phyloP scores from a whole-genome alignment of 2,113 vertebrate species.

The Zootoca vivipara region DNA sequence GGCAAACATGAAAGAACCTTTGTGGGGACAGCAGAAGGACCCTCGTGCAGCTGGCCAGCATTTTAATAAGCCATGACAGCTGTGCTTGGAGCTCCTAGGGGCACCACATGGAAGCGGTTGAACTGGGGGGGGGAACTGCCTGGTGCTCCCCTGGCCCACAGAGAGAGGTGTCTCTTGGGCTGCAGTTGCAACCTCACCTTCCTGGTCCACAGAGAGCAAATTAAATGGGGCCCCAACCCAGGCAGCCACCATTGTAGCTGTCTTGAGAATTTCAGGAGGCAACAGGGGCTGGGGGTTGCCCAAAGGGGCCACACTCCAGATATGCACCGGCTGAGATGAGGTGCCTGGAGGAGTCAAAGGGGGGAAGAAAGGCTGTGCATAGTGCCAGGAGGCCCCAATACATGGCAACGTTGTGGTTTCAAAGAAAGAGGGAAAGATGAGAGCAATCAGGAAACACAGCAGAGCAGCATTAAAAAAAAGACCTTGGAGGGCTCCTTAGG shows the following conservation, averaged over 20 bases:
- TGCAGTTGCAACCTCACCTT: background rate
- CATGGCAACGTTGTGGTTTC: background rate
- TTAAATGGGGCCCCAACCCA: background rate
- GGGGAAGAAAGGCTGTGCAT: too few relatives aligned
- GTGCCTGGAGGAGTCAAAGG: too few relatives aligned
- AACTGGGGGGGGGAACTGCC: slow-evolving; percentile 48
- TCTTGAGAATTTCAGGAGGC: background rate
- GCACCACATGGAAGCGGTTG: slow-evolving; percentile 80
- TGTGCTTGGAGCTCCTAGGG: slow-evolving; percentile 37
- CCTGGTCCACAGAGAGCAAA: background rate
- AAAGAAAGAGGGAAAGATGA: background rate
- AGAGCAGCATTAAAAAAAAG: too few relatives aligned
- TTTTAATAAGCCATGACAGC: slow-evolving; percentile 77
- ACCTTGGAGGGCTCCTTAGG: too few relatives aligned
- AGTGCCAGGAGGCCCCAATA: too few relatives aligned
- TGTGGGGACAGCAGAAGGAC: slow-evolving; percentile 67
- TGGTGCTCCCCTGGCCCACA: slow-evolving; percentile 70
- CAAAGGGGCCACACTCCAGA: background rate
- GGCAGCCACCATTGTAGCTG: accelerated
- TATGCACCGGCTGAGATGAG: background rate
- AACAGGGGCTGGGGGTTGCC: background rate
- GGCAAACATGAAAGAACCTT: slow-evolving; percentile 81
- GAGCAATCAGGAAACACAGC: too few relatives aligned
- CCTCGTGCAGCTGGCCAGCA: slow-evolving; percentile 42
- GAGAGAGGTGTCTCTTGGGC: slow-evolving; percentile 12